phyloP scores from a whole-genome alignment of 1,140 invertebrate genomes.

The Teleopsis dalmanni region DNA sequence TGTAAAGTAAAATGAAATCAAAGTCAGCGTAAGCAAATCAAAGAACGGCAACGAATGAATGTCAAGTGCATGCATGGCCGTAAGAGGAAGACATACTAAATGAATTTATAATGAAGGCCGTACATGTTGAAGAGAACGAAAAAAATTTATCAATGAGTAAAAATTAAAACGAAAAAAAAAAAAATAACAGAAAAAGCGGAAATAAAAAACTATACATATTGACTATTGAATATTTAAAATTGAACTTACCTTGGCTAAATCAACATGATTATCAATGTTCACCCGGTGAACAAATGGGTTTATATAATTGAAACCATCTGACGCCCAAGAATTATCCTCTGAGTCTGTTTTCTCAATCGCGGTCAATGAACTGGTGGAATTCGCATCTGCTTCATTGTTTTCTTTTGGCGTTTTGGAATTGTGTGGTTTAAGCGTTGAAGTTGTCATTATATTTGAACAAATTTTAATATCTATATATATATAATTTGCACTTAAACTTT shows the following conservation, averaged over 20 bases:
- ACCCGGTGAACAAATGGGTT: slow-evolving; percentile 80
- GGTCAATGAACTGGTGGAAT: not conserved
- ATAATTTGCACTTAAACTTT: no score
- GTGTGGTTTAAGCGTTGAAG: slow-evolving; percentile 11
- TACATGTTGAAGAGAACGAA: no score
- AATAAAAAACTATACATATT: no score
- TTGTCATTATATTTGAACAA: slow-evolving; percentile 13
- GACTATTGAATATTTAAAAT: not conserved
- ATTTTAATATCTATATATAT: no score
- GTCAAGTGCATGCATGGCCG: slow-evolving; percentile 4
- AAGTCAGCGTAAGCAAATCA: no score
- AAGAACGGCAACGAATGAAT: slow-evolving; percentile 3
- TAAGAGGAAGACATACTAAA: no score
- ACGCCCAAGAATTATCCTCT: slow-evolving; percentile 40
- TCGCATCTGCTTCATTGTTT: not conserved
- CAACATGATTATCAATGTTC: slow-evolving; percentile 72
- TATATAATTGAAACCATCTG: slow-evolving; percentile 49
- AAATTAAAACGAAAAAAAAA: not conserved
- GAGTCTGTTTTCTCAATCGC: slow-evolving; percentile 28
- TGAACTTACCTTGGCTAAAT: slow-evolving; percentile 68
- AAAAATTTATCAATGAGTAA: no score
- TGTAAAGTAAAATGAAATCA: no score
- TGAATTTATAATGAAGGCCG: no score
- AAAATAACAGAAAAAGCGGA: slow-evolving; percentile 2
- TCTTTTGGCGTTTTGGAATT: slow-evolving; percentile 4